Evolutionary conservation across 2,797 vertebrate genomes (phyloP), one percentile per base, ranked within the genome.

Genomic region (Sebastes baramenuke): DNA sequence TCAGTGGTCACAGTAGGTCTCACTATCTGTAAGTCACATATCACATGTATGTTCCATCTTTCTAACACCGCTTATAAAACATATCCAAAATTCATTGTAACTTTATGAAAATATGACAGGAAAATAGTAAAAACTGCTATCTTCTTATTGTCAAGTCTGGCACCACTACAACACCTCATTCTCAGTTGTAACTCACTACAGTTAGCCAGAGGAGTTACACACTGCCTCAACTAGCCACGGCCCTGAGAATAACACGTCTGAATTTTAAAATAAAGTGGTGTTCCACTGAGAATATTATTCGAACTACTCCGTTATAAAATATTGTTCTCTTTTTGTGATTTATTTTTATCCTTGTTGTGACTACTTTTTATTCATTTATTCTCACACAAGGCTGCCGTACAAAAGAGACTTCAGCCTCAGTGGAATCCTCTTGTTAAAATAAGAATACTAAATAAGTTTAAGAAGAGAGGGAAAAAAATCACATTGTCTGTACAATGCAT

Each of bases 361-460:
- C 82, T 74, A 67, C 27, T 87, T 86, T 82, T 62, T 83, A 84
- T 88, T 90, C 18, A 87, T 83, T 69, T 83, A 88, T 87, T 85
- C 80, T 67, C 54, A 80, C 68, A 69, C 80, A 83, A 77, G 66
- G 67, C 74, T 81, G 56, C 55, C 10, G 72, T 61, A 49, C 27
- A 77, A 67, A 75, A 24, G 38, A 80, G 32, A 55, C 24, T 67
- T 24, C 10, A 16, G 49, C 66, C 89, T 81, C 68, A 14, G 34
- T 60, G 75, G 86, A 80, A 79, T 82, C 46, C 10, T 55, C 49
- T 73, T 76, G 72, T 77, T 85, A 81, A 84, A 80, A 75, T 42
- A 75, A 32, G 38, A 80, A 65, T 67, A 58, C 11, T 59, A 27
- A 8, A 42, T 27, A 8, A 42, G n/a, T 66, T 7, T 22, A 34